Conservation (phyloP, 2,888 invertebrate genomes). For the Lobophora halterata region DNA sequence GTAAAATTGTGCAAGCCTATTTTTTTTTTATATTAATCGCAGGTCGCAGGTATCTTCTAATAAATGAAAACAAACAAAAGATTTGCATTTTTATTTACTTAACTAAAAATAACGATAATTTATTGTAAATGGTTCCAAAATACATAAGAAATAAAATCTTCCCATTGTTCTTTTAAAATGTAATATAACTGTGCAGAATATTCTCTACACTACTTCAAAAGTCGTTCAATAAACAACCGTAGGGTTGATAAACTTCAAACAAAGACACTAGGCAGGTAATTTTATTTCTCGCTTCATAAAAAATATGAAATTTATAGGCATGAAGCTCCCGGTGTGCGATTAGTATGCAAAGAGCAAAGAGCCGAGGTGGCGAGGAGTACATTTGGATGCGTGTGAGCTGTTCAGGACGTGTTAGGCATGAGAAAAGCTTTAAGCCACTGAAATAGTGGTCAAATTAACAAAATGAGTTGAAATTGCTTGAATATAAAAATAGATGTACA, state of each 20-base stretch:
- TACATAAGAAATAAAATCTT: too few relatives aligned
- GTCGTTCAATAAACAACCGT: constrained; percentile 5
- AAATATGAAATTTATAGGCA: constrained; percentile 44
- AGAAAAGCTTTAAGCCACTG: constrained; percentile 37
- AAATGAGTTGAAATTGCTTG: too few relatives aligned
- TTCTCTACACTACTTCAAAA: background rate
- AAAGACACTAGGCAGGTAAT: constrained; percentile 28
- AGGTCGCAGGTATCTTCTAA: too few relatives aligned
- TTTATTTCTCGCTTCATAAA: constrained; percentile 38
- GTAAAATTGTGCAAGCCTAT: too few relatives aligned
- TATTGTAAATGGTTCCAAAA: too few relatives aligned
- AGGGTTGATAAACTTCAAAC: constrained; percentile 38
- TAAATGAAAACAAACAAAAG: too few relatives aligned
- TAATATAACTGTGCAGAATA: background rate
- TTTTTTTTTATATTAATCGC: too few relatives aligned
- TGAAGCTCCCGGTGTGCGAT: constrained; percentile 38
- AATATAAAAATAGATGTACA: too few relatives aligned
- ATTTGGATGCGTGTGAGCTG: constrained; percentile 64
- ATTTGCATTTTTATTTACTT: too few relatives aligned
- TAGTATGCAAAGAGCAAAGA: constrained; percentile 64
- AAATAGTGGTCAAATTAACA: constrained; percentile 55
- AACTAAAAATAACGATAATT: too few relatives aligned
- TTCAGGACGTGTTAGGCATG: constrained; percentile 51
- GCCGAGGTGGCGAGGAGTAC: constrained; percentile 50
- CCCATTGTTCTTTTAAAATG: too few relatives aligned